A percentile compares a stretch with the other conserved stretches of the same genome.
These are phyloP conservation scores for Rhincodon typus DNA, from an alignment of 2,797 vertebrate species.

Conservation along the genomic window DNA sequence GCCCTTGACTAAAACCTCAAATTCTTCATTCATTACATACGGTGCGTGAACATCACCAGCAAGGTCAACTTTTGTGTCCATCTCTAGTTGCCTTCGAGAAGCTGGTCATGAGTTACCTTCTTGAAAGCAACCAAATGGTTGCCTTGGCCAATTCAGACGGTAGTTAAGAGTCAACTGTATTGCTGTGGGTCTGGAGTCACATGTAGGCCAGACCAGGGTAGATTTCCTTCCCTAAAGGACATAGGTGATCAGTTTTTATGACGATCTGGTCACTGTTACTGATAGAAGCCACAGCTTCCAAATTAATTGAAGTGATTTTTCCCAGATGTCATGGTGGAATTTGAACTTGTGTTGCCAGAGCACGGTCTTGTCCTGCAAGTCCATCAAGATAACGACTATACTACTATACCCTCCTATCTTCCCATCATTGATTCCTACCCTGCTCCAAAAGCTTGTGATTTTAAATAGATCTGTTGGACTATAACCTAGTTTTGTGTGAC, in stretches of 20 bases:
- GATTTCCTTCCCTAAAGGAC: background rate
- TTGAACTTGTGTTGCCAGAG: too few species aligned
- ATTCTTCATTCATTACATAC: background rate
- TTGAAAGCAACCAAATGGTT: background rate
- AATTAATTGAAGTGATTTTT: background rate
- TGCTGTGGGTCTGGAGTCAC: background rate
- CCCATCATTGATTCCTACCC: background rate
- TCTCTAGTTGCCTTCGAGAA: background rate
- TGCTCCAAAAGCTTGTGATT: too few species aligned
- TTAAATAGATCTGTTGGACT: too few species aligned
- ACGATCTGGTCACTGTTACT: background rate
- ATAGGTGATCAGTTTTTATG: background rate
- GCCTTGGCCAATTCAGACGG: background rate
- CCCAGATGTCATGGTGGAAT: background rate
- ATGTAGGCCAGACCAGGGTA: background rate
- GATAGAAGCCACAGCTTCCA: background rate
- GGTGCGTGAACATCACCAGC: background rate
- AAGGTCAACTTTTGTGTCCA: background rate
- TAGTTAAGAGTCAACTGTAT: background rate
- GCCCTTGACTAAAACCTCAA: background rate
- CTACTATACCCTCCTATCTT: background rate
- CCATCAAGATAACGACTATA: too few species aligned
- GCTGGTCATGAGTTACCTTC: background rate
- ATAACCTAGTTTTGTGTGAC: too few species aligned
- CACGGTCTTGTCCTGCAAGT: too few species aligned